Percentiles rank a stretch among this genome's conserved stretches.
These are phyloP conservation scores for Xiphias gladius DNA, from an alignment of 2,113 vertebrate species.

Conservation along the genomic window DNA sequence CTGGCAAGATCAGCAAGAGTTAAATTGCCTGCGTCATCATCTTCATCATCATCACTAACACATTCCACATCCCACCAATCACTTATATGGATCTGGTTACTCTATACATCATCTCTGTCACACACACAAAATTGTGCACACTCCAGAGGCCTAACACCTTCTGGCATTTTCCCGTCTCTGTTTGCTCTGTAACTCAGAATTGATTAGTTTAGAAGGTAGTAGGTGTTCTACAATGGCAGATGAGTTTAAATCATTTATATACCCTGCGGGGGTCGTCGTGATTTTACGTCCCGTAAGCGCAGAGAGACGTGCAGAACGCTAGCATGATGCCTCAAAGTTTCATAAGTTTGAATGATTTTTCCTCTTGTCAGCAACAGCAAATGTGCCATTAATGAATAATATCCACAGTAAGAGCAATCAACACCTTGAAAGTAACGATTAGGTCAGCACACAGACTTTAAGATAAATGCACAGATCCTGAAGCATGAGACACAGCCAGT, in stretches of 20 bases:
- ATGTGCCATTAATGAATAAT: constrained; percentile 67
- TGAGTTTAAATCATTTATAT: constrained; percentile 11
- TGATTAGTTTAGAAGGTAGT: constrained; percentile 24
- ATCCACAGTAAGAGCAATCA: constrained; percentile 46
- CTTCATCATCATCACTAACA: constrained; percentile 51
- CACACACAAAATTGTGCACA: constrained; percentile 36
- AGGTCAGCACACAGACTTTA: constrained; percentile 63
- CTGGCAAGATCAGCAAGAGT: constrained; percentile 82
- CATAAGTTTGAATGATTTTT: constrained; percentile 7
- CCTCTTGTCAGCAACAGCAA: constrained; percentile 26
- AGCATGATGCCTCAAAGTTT: constrained; percentile 35
- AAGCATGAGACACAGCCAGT: constrained; percentile 68
- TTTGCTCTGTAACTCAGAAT: constrained; percentile 40
- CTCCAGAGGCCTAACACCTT: constrained; percentile 46
- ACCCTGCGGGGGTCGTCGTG: constrained; percentile 14
- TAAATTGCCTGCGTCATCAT: constrained; percentile 62
- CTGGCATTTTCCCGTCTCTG: constrained; percentile 46
- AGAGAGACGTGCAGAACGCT: constrained; percentile 15
- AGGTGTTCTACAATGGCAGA: constrained; percentile 2
- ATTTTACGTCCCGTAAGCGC: neutral
- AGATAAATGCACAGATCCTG: constrained; percentile 63
- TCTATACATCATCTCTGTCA: constrained; percentile 42
- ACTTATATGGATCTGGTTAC: constrained; percentile 54
- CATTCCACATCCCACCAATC: constrained; percentile 57
- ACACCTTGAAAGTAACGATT: constrained; percentile 46